Evolutionary conservation across 2,113 vertebrate genomes (phyloP).

Genomic region (Rutilus rutilus): DNA sequence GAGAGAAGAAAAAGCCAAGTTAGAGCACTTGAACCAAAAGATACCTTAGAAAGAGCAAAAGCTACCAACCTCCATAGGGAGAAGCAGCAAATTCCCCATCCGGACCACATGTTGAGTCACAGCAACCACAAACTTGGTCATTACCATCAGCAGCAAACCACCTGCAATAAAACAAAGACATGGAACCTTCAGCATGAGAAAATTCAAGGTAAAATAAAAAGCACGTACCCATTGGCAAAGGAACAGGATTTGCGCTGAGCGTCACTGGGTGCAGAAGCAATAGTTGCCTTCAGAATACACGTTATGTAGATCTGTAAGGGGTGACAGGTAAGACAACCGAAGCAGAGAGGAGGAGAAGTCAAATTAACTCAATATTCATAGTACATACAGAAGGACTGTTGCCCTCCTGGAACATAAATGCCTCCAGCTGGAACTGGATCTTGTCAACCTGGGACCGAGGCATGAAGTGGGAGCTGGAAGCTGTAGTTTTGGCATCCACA

Average conservation of each 20-base stretch:
- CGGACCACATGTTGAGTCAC: slow-evolving; percentile 39
- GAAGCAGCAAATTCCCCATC: not conserved
- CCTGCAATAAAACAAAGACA: slow-evolving; percentile 2
- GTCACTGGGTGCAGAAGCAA: not conserved
- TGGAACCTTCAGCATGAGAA: too few relatives aligned
- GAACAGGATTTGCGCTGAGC: slow-evolving; percentile 67
- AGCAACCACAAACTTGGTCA: slow-evolving; percentile 49
- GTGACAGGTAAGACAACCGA: too few relatives aligned
- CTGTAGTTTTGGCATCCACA: slow-evolving; percentile 63
- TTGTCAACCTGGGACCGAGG: slow-evolving; percentile 52
- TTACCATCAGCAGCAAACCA: slow-evolving; percentile 46
- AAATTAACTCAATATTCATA: too few relatives aligned
- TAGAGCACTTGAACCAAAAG: too few relatives aligned
- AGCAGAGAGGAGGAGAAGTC: too few relatives aligned
- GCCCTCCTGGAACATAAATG: slow-evolving; percentile 65
- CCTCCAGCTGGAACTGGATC: slow-evolving; percentile 67
- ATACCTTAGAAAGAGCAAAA: too few relatives aligned
- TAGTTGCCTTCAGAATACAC: slow-evolving; percentile 62
- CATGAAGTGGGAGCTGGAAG: slow-evolving; percentile 64
- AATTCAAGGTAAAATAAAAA: rapidly evolving
- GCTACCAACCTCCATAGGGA: too few relatives aligned
- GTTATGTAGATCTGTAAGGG: slow-evolving; percentile 65
- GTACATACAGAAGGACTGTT: slow-evolving; percentile 23
- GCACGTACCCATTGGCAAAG: slow-evolving; percentile 57
- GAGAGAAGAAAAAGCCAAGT: too few relatives aligned